phyloP scores from a whole-genome alignment of 2,113 vertebrate species.

The Mirza zaza region DNA sequence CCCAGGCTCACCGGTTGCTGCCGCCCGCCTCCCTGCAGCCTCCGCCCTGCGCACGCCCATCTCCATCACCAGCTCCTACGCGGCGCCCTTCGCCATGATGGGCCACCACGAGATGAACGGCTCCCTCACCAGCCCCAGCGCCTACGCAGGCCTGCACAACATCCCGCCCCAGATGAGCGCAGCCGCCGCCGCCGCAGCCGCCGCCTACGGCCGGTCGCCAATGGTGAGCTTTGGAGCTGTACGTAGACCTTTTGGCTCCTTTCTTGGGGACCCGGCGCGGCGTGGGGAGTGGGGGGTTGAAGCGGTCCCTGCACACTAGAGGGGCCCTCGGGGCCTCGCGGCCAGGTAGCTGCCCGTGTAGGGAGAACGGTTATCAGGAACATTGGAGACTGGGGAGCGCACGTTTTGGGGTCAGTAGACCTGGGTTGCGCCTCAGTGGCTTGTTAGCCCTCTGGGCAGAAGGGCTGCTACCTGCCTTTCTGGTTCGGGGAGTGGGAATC shows the following conservation, averaged over 20 bases:
- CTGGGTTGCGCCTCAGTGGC: neutral
- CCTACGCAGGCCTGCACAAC: constrained; percentile 93
- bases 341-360: neutral
- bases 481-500: neutral
- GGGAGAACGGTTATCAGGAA: neutral
- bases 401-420: neutral
- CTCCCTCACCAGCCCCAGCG: constrained; percentile 91
- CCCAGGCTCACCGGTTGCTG: neutral
- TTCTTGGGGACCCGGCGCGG: neutral
- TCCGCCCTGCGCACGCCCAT: constrained; percentile 93
- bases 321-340: accelerated
- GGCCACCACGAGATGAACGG: constrained; percentile 98
- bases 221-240: constrained; percentile 92
- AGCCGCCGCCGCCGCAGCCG: constrained; percentile 89
- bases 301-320: neutral
- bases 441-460: accelerated
- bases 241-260: constrained; percentile 86
- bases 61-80: constrained; percentile 93
- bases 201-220: constrained; percentile 92
- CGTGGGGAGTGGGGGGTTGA: neutral
- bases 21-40: constrained; percentile 72
- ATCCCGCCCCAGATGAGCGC: constrained; percentile 96
- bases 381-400: neutral
- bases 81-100: constrained; percentile 95
- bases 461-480: neutral